phyloP scores from a whole-genome alignment of 2,113 vertebrate genomes.

The Mobula birostris region DNA sequence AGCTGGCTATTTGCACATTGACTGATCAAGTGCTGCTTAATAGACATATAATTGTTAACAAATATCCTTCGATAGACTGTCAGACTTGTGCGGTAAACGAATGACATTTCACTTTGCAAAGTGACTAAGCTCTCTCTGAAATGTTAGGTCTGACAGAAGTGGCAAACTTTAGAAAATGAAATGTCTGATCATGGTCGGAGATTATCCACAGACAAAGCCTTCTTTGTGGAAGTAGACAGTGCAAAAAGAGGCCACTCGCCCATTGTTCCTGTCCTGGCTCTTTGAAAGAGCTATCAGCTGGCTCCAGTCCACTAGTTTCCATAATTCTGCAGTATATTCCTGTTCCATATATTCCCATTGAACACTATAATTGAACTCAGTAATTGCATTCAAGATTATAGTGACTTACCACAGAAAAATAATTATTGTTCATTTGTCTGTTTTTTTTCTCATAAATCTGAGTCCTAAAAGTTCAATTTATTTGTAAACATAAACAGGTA shows the following conservation, averaged over 20 bases:
- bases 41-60: constrained; percentile 99
- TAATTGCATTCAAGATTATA: neutral
- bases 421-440: neutral
- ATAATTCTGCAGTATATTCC: neutral
- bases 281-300: neutral
- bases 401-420: neutral
- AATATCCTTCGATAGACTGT: constrained; percentile 89
- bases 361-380: neutral
- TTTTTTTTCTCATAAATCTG: neutral
- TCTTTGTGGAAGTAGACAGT: neutral
- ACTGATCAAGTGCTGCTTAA: constrained; percentile 97
- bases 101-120: constrained; percentile 67
- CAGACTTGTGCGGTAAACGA: constrained; percentile 59
- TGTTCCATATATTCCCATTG: neutral
- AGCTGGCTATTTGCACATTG: constrained; percentile 79
- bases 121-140: constrained; percentile 40
- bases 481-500: neutral
- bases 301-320: neutral
- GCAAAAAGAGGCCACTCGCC: neutral
- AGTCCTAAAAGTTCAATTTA: neutral
- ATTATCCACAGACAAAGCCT: neutral
- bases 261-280: neutral
- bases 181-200: neutral
- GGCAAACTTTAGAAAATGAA: neutral
- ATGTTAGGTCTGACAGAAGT: neutral